phyloP scores from a whole-genome alignment of 2,797 vertebrate genomes.

The Glossophaga mutica region DNA sequence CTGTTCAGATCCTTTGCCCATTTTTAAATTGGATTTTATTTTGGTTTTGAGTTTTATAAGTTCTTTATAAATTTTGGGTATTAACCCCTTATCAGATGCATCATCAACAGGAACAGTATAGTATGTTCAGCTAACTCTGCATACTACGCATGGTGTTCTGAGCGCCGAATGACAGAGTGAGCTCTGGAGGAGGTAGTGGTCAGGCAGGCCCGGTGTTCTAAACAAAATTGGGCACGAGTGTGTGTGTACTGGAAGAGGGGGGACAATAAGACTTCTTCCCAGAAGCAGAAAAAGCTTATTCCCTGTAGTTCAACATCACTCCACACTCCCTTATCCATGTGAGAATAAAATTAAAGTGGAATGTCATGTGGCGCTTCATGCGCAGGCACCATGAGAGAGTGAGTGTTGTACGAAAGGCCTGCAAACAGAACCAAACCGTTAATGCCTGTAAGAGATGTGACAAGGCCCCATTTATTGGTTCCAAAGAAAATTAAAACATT shows the following conservation, averaged over 20 bases:
- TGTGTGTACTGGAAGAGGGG: neutral
- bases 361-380: neutral
- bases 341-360: neutral
- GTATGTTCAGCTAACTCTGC: neutral
- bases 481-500: conserved; percentile 26
- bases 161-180: neutral
- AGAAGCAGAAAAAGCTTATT: neutral
- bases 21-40: neutral
- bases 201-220: neutral
- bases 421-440: neutral
- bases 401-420: neutral
- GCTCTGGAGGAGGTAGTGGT: neutral
- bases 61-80: neutral
- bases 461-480: conserved; percentile 11
- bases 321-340: neutral
- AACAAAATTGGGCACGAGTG: neutral
- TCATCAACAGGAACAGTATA: neutral
- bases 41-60: neutral
- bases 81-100: neutral
- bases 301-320: neutral
- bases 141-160: neutral
- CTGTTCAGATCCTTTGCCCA: neutral
- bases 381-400: neutral
- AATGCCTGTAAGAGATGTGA: neutral
- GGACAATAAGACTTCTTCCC: neutral